phyloP scores from a whole-genome alignment of 2,888 invertebrate species.

The Drosophila meridionalis region DNA sequence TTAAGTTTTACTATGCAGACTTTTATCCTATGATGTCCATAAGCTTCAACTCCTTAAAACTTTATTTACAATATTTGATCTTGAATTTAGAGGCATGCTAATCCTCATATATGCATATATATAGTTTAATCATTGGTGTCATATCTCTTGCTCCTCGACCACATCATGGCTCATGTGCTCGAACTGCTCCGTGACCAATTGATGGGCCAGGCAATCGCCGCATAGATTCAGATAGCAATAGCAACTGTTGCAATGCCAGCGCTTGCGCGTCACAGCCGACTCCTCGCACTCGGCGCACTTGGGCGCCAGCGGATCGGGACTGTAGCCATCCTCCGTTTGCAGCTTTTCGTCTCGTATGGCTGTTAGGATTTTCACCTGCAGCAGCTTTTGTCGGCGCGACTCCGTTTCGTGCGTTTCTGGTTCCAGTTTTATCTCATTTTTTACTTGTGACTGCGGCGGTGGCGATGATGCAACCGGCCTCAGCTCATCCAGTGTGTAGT shows the following conservation, averaged over 20 bases:
- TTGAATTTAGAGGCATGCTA: neutral
- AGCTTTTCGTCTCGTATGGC: conserved; percentile 70
- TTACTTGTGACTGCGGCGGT: conserved; percentile 32
- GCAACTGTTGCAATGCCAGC: conserved; percentile 91
- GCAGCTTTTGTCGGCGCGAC: conserved; percentile 46
- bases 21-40: neutral
- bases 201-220: conserved; percentile 87
- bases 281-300: conserved; percentile 89
- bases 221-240: conserved; percentile 87
- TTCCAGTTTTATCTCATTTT: conserved; percentile 47
- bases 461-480: conserved; percentile 42
- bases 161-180: conserved; percentile 81
- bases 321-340: conserved; percentile 67
- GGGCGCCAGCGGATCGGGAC: conserved; percentile 74
- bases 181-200: conserved; percentile 83
- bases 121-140: neutral
- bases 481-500: conserved; percentile 66
- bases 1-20: neutral
- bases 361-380: conserved; percentile 69
- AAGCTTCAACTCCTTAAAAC: neutral
- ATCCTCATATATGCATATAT: neutral
- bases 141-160: conserved; percentile 54
- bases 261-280: conserved; percentile 88
- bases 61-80: conserved; percentile 7
- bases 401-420: conserved; percentile 46